Conservation (phyloP, 2,797 vertebrate genomes). For the Eulemur rubriventer region DNA sequence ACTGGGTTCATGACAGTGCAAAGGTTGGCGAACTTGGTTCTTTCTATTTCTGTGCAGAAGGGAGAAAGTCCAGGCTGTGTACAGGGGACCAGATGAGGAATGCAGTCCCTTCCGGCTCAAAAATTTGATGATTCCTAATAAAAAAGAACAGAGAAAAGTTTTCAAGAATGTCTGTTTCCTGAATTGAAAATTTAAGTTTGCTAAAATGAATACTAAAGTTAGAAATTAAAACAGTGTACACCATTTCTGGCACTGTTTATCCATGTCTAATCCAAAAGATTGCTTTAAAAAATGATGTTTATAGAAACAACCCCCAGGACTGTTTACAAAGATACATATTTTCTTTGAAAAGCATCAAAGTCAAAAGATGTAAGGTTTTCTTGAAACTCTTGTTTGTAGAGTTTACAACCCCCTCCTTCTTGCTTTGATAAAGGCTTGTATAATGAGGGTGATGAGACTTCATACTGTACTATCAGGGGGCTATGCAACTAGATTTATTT, state of each 20-base stretch:
- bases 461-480: not conserved
- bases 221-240: not conserved
- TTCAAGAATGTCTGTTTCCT: not conserved
- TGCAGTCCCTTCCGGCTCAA: not conserved
- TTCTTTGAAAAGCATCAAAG: slow-evolving; percentile 49
- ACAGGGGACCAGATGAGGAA: not conserved
- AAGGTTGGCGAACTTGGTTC: not conserved
- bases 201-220: not conserved
- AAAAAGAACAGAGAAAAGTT: not conserved
- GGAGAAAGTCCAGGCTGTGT: not conserved
- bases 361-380: slow-evolving; percentile 34
- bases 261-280: slow-evolving; percentile 2
- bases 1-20: not conserved
- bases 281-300: slow-evolving; percentile 33
- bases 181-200: slow-evolving; percentile 15
- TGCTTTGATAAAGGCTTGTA: not conserved
- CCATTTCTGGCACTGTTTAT: slow-evolving; percentile 5
- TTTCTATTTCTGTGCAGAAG: not conserved
- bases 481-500: not conserved
- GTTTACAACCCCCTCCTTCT: not conserved
- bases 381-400: not conserved
- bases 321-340: slow-evolving; percentile 31
- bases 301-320: not conserved
- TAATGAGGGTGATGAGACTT: not conserved
- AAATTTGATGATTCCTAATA: not conserved